These are phyloP conservation scores for Platysternon megacephalum DNA, from an alignment of 2,113 vertebrate species.

Conservation along the genomic window DNA sequence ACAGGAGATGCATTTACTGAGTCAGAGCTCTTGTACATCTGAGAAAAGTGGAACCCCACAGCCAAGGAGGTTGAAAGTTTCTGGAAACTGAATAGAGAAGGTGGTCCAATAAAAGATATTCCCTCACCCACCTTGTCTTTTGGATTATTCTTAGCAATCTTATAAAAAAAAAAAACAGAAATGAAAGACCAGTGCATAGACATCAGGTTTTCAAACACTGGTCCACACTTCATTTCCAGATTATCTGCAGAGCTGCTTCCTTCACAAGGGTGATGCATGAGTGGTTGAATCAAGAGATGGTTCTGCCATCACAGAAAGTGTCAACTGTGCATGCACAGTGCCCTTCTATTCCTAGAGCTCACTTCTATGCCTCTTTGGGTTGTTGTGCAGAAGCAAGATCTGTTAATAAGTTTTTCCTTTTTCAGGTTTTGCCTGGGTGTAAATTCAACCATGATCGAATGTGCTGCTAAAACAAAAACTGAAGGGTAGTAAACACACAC, in stretches of 20 bases:
- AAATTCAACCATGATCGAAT: neutral
- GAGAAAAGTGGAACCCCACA: neutral
- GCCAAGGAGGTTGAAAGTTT: neutral
- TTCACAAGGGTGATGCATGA: fast-evolving
- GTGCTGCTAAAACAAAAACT: neutral
- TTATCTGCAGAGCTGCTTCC: neutral
- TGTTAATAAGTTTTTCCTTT: fast-evolving
- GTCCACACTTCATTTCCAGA: fast-evolving
- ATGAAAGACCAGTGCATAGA: neutral
- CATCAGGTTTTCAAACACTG: fast-evolving
- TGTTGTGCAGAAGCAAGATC: neutral
- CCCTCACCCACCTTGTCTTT: neutral
- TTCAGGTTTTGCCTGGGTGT: fast-evolving
- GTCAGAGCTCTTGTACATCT: neutral
- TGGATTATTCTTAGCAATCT: neutral
- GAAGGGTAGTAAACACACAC: neutral
- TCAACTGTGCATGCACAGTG: fast-evolving
- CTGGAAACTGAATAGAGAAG: neutral
- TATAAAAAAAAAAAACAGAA: too few relatives aligned
- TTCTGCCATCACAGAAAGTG: neutral
- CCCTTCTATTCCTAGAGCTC: neutral
- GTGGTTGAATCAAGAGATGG: too few relatives aligned
- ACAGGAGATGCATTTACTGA: neutral
- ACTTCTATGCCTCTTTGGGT: neutral
- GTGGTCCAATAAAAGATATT: neutral